A percentile compares a stretch with the other conserved stretches of the same genome.
These are phyloP conservation scores for Erpobdella octoculata DNA, from an alignment of 2,888 invertebrate species.

Conservation along the genomic window DNA sequence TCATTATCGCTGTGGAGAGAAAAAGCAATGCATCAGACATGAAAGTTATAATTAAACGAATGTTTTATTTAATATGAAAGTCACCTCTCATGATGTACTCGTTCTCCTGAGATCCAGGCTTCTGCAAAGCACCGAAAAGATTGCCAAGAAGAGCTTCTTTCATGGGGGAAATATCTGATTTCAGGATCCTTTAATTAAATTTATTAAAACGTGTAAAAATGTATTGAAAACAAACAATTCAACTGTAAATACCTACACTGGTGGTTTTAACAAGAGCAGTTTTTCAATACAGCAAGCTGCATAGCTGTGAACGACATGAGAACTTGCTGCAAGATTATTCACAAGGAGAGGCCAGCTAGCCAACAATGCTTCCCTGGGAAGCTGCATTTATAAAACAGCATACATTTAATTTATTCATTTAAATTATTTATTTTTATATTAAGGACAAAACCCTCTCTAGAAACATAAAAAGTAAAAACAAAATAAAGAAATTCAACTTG, in stretches of 20 bases:
- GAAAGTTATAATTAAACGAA: not conserved
- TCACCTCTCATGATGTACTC: conserved; percentile 92
- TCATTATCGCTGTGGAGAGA: conserved; percentile 69
- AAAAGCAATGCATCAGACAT: not conserved
- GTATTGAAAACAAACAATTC: not conserved
- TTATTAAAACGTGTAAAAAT: not conserved
- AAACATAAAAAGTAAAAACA: not conserved
- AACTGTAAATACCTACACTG: conserved; percentile 27
- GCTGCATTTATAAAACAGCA: conserved; percentile 41
- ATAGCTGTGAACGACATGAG: conserved; percentile 86
- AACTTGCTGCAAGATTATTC: conserved; percentile 66
- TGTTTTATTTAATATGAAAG: not conserved
- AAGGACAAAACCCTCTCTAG: not conserved
- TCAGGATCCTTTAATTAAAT: conserved; percentile 10
- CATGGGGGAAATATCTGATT: conserved; percentile 41
- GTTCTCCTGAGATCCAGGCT: conserved; percentile 74
- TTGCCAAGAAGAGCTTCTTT: conserved; percentile 63
- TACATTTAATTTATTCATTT: not conserved
- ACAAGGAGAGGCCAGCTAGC: conserved; percentile 71
- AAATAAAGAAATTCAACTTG: not conserved
- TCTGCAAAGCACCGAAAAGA: conserved; percentile 67
- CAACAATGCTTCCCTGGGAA: conserved; percentile 70
- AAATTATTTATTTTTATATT: not conserved
- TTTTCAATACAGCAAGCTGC: conserved; percentile 83
- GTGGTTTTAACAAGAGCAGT: conserved; percentile 65